These are phyloP conservation scores for Petrocephalus microphthalmus DNA, from an alignment of 2,113 vertebrate species.

Conservation along the genomic window DNA sequence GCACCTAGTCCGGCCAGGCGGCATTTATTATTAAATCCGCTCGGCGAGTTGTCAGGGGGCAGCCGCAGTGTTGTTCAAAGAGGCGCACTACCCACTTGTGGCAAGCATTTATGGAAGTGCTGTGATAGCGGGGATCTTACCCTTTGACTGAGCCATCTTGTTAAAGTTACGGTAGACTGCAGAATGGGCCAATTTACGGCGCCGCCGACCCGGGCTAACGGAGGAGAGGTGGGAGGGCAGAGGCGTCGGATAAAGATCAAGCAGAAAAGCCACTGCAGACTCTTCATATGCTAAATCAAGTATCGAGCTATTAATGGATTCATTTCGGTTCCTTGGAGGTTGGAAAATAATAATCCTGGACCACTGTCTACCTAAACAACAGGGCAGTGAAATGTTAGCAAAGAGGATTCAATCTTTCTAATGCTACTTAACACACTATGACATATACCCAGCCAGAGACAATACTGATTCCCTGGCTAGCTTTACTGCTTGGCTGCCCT, in stretches of 20 bases:
- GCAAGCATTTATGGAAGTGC: not conserved
- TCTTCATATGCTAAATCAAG: conserved; percentile 2
- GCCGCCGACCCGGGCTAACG: not conserved
- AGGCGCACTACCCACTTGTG: not conserved
- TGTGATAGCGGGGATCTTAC: conserved; percentile 7
- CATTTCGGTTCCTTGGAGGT: not conserved
- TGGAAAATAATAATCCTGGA: conserved; percentile 5
- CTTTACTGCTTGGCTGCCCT: not conserved
- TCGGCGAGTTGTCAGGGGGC: not conserved
- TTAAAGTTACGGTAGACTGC: conserved; percentile 15
- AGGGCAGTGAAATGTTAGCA: not conserved
- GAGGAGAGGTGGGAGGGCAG: not conserved
- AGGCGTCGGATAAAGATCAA: not conserved
- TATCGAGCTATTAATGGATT: conserved; percentile 4
- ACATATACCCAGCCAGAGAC: not conserved
- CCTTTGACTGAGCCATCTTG: conserved; percentile 7
- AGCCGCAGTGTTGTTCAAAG: not conserved
- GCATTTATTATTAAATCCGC: conserved; percentile 11
- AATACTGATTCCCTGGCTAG: not conserved
- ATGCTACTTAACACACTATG: not conserved
- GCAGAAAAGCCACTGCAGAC: not conserved
- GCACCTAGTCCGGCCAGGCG: not conserved
- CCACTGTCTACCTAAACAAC: not conserved
- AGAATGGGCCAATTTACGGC: not conserved
- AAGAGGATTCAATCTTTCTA: not conserved